phyloP scores from a whole-genome alignment of 2,888 invertebrate genomes.

The Meghimatium bilineatum region DNA sequence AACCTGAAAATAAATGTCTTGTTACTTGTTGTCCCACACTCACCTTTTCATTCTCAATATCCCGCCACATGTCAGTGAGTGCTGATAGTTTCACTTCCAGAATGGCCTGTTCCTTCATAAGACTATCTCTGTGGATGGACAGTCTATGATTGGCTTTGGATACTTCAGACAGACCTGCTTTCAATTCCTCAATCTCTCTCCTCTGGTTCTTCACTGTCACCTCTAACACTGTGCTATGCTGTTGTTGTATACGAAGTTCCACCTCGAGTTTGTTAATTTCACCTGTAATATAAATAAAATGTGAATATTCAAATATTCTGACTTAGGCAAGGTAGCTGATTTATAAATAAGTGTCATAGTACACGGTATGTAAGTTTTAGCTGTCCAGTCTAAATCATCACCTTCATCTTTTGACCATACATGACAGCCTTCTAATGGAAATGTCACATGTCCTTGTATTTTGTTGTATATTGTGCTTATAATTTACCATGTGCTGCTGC shows the following conservation, averaged over 20 bases:
- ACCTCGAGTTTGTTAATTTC: constrained; percentile 65
- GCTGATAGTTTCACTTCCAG: constrained; percentile 63
- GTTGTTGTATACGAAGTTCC: constrained; percentile 58
- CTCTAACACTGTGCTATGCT: constrained; percentile 59
- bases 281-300: constrained; percentile 24
- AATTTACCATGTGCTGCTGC: too few species aligned
- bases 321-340: not conserved
- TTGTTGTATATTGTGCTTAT: too few species aligned
- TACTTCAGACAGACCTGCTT: constrained; percentile 59
- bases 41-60: constrained; percentile 63
- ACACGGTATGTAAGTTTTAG: not conserved
- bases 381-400: too few species aligned
- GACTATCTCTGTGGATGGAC: constrained; percentile 66
- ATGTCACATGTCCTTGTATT: too few species aligned
- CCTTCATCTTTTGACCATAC: too few species aligned
- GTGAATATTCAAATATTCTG: not conserved
- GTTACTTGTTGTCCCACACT: constrained; percentile 22
- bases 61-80: constrained; percentile 67
- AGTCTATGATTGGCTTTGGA: constrained; percentile 66
- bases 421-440: too few species aligned
- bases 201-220: constrained; percentile 53
- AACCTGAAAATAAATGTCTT: too few species aligned
- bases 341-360: not conserved
- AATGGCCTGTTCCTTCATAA: constrained; percentile 63
- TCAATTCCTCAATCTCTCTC: constrained; percentile 55